Base-by-base conservation (phyloP, 2,888 invertebrate species). In the Blera fallax region DNA sequence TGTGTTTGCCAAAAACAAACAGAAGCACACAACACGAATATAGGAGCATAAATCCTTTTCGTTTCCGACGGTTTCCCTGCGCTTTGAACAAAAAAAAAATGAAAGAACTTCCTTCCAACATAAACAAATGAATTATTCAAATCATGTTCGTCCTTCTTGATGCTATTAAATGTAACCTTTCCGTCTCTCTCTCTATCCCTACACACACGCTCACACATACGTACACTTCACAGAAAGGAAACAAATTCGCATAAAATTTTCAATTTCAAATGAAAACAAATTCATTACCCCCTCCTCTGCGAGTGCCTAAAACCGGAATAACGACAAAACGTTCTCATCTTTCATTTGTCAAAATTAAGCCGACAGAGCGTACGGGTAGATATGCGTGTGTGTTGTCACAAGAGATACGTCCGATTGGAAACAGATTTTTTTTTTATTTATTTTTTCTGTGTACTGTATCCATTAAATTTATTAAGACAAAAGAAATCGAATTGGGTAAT, bases 51-150 rank as follows among this genome's bases (percentile, higher is more conserved):
- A 76, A 76, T 76, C 76, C 48, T 65, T 76, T 52, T 64, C 64
- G 37, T 73, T 50, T 27, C 21, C 21, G 24, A 16, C 64, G 18
- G 27, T 50, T 18, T 29, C 21, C 14, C 8, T 27, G 24, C 29
- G n/a, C 50, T 8, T 8, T 16, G 2, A 50, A 60, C 50, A 18
- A 7, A 50, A 34, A 48, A 27, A 43, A 40, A 54, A n/a, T 3
- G 43, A 11, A 7, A 34, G 21, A 34, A 58, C 27, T 14, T 52
- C 32, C 21, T n/a, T 24, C 37, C 10, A 56, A 65, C 50, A 76
- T 48, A 76, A 76, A 56, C 67, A 78, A 78, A 78, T 78, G 52
- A 78, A 78, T 78, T 78, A 78, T 78, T 69, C 78, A 78, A 78
- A 78, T 62, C 70, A 70, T 78, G 69, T 70, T 78, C 69, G 69